phyloP scores from a whole-genome alignment of 35 echinoderm and acorn worm genomes.

The Hemicentrotus pulcherrimus region DNA sequence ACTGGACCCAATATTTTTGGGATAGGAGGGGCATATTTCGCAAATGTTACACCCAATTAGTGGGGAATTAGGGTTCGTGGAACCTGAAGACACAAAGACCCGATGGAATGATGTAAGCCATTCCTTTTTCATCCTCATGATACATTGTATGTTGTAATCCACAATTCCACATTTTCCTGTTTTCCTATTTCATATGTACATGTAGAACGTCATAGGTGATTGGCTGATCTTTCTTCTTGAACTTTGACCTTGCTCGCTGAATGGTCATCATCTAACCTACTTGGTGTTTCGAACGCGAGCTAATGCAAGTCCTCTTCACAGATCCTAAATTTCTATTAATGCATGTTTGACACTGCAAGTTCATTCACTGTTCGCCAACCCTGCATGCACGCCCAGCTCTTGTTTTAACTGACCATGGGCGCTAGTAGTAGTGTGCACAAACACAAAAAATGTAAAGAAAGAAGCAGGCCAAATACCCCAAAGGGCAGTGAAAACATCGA shows the following conservation, averaged over 20 bases:
- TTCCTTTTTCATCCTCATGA: no score
- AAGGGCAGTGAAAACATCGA: not conserved
- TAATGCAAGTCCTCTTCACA: not conserved
- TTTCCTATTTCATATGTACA: no score
- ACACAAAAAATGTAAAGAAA: not conserved
- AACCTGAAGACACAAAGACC: no score
- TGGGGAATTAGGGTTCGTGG: no score
- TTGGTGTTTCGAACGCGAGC: not conserved
- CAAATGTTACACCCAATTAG: no score
- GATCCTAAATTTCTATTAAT: not conserved
- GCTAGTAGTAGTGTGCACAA: not conserved
- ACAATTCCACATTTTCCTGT: no score
- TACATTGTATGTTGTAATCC: no score
- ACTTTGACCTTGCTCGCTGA: not conserved
- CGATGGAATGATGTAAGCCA: no score
- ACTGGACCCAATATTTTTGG: no score
- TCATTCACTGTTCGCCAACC: not conserved
- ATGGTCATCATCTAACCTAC: not conserved
- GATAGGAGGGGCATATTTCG: no score
- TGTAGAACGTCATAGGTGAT: not conserved
- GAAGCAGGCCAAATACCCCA: not conserved
- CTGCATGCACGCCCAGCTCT: not conserved
- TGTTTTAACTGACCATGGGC: not conserved
- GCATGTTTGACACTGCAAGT: not conserved
- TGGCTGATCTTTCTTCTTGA: not conserved